Evolutionary conservation across 2,113 vertebrate genomes (phyloP).

Genomic region (Toxotes jaculatrix): DNA sequence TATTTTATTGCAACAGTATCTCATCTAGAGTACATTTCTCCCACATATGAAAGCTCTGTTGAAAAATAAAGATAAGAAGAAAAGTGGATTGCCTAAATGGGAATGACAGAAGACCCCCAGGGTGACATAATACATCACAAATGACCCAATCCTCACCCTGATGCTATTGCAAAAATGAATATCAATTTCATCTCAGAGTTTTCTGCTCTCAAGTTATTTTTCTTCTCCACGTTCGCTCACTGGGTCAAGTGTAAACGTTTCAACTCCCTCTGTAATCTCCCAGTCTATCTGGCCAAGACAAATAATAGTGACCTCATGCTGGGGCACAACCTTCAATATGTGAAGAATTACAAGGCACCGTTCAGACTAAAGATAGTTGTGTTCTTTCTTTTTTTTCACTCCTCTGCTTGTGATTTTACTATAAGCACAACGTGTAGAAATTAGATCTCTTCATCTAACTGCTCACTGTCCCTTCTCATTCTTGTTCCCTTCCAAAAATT

Average conservation of each 20-base stretch:
- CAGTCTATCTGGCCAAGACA: constrained; percentile 63
- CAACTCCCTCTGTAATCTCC: constrained; percentile 65
- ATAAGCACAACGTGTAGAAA: background rate
- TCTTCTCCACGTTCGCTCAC: constrained; percentile 15
- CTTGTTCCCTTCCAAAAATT: too few species aligned
- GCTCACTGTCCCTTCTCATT: too few species aligned
- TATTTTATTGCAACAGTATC: constrained; percentile 34
- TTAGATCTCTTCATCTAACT: background rate
- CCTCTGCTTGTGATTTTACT: background rate
- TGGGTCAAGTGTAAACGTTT: constrained; percentile 59
- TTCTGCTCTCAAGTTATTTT: constrained; percentile 40
- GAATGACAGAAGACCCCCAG: constrained; percentile 6
- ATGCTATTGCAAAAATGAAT: constrained; percentile 36
- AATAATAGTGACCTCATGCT: constrained; percentile 70
- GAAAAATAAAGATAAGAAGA: constrained; percentile 26
- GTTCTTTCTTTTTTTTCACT: background rate
- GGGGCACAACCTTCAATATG: constrained; percentile 50
- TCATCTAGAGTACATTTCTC: constrained; percentile 33
- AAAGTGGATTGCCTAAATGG: constrained; percentile 23
- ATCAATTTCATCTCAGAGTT: constrained; percentile 46
- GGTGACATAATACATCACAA: constrained; percentile 45
- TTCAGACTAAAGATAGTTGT: constrained; percentile 50
- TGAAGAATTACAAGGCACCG: constrained; percentile 49
- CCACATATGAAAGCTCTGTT: background rate
- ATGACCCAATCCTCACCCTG: constrained; percentile 40